Percentiles rank a stretch among this genome's conserved stretches.
Conservation (phyloP, 1,140 invertebrate species). For the Drosophila sproati region DNA sequence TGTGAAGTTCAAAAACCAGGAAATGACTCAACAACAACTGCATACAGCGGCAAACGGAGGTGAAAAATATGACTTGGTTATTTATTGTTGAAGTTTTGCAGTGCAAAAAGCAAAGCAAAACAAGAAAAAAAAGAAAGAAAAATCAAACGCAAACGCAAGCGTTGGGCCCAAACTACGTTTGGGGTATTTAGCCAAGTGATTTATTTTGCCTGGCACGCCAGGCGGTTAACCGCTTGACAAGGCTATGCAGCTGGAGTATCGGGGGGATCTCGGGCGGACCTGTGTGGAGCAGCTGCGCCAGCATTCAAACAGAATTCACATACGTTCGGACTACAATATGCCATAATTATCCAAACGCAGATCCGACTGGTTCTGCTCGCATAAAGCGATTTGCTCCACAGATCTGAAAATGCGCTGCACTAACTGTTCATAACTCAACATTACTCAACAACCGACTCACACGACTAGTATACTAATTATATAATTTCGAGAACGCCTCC, state of each 20-base stretch:
- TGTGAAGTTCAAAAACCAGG: conserved; percentile 76
- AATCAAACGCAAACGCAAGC: conserved; percentile 39
- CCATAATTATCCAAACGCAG: conserved; percentile 78
- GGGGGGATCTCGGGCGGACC: background rate
- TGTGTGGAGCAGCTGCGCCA: conserved; percentile 36
- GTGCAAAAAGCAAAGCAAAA: conserved; percentile 60
- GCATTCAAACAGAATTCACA: conserved; percentile 21
- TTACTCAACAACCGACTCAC: background rate
- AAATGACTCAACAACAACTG: conserved; percentile 78
- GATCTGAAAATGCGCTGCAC: conserved; percentile 26
- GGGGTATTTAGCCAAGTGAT: conserved; percentile 79
- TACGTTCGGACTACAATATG: conserved; percentile 68
- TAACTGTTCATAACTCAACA: conserved; percentile 36
- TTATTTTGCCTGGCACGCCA: conserved; percentile 72
- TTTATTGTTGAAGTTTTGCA: conserved; percentile 83
- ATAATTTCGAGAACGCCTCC: background rate
- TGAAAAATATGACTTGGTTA: conserved; percentile 83
- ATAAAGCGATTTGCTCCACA: conserved; percentile 20
- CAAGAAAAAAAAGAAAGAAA: conserved; percentile 19
- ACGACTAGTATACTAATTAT: conserved; percentile 19
- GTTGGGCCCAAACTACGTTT: conserved; percentile 73
- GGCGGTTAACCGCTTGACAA: conserved; percentile 56
- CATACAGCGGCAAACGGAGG: conserved; percentile 66
- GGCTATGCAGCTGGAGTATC: conserved; percentile 8
- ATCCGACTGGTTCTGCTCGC: conserved; percentile 54